A percentile compares a stretch with the other conserved stretches of the same genome.
Evolutionary conservation across 2,888 invertebrate genomes (phyloP).

Genomic region (Pachliopta kotzebuea): DNA sequence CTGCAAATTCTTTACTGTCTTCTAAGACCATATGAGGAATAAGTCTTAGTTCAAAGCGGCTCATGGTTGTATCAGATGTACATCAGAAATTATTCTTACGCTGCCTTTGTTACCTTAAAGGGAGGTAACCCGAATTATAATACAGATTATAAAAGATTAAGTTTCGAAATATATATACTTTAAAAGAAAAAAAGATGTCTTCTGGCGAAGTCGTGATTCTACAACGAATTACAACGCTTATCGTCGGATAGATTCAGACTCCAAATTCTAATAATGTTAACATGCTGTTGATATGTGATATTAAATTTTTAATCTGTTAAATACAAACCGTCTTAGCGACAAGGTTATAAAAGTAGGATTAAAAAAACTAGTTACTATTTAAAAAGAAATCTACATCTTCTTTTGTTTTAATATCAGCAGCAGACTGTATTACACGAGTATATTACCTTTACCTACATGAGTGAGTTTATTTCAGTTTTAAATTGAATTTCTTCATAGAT

Average conservation of each 20-base stretch:
- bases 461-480: too few relatives aligned
- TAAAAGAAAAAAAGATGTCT: constrained; percentile 4
- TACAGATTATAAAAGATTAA: constrained; percentile 32
- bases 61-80: constrained; percentile 39
- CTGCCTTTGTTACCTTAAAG: constrained; percentile 40
- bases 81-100: constrained; percentile 40
- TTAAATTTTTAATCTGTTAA: background rate
- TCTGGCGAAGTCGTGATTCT: constrained; percentile 20
- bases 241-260: constrained; percentile 30
- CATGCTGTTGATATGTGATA: background rate
- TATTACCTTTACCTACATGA: too few relatives aligned
- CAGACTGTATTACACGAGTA: too few relatives aligned
- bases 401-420: too few relatives aligned
- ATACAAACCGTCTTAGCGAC: background rate
- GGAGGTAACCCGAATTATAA: constrained; percentile 38
- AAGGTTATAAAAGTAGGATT: too few relatives aligned
- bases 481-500: too few relatives aligned
- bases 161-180: constrained; percentile 16
- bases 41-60: constrained; percentile 41
- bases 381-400: too few relatives aligned
- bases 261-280: constrained; percentile 32
- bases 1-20: constrained; percentile 16
- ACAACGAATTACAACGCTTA: constrained; percentile 10
- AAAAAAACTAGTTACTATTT: too few relatives aligned
- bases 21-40: constrained; percentile 38